Evolutionary conservation across 1,140 invertebrate species (phyloP).

Genomic region (Zaprionus davidi): DNA sequence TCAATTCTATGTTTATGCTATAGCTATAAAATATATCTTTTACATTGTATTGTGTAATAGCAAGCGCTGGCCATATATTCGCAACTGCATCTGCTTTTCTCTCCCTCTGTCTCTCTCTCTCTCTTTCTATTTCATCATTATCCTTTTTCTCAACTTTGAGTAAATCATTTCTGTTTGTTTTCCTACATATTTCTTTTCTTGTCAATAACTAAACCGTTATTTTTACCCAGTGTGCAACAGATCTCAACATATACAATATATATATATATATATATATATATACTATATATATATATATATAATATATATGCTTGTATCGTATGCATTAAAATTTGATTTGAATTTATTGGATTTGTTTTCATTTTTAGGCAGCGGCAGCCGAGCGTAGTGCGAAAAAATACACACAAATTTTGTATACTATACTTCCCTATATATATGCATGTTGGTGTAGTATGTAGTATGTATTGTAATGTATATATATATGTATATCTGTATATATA

Average conservation of each 20-base stretch:
- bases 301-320: slow-evolving; percentile 17
- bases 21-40: slow-evolving; percentile 79
- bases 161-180: slow-evolving; percentile 16
- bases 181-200: slow-evolving; percentile 4
- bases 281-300: background rate
- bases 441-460: slow-evolving; percentile 39
- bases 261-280: background rate
- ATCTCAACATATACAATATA: slow-evolving; percentile 36
- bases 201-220: slow-evolving; percentile 71
- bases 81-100: slow-evolving; percentile 26
- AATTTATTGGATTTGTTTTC: slow-evolving; percentile 44
- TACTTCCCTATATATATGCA: slow-evolving; percentile 32
- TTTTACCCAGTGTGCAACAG: slow-evolving; percentile 35
- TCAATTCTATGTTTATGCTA: slow-evolving; percentile 76
- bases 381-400: slow-evolving; percentile 49
- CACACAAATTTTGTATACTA: slow-evolving; percentile 31
- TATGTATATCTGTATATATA: slow-evolving; percentile 35
- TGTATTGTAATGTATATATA: slow-evolving; percentile 37
- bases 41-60: slow-evolving; percentile 78
- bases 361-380: slow-evolving; percentile 54
- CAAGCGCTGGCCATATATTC: slow-evolving; percentile 64
- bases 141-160: slow-evolving; percentile 16
- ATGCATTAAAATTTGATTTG: slow-evolving; percentile 53
- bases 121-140: slow-evolving; percentile 33
- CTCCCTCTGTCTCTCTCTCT: slow-evolving; percentile 17